Conservation (phyloP, 2,797 vertebrate species). For the Bryconaethiops microstoma region DNA sequence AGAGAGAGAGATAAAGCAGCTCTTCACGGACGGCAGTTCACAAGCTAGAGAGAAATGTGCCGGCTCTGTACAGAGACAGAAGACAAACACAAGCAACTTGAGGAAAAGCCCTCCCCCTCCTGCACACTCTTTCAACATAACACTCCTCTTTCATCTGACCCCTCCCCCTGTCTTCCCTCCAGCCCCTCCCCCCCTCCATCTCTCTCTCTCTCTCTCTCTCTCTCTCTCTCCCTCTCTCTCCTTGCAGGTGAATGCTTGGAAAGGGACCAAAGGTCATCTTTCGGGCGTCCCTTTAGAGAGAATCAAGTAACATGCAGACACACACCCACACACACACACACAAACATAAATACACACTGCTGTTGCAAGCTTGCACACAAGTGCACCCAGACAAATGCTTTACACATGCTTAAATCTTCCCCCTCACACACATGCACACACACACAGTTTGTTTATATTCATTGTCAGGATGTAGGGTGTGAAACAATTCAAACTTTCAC, state of each 20-base stretch:
- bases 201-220: conserved; percentile 39
- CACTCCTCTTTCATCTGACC: conserved; percentile 48
- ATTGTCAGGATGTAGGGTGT: not conserved
- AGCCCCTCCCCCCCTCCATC: conserved; percentile 16
- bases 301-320: conserved; percentile 48
- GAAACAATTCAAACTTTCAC: not conserved
- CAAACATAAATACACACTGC: conserved; percentile 4
- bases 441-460: not conserved
- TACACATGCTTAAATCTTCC: conserved; percentile 1
- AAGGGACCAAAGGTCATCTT: conserved; percentile 59
- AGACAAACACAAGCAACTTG: conserved; percentile 63
- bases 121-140: conserved; percentile 58
- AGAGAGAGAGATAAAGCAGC: conserved; percentile 22
- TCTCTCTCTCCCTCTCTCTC: conserved; percentile 12
- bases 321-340: conserved; percentile 33
- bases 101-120: conserved; percentile 53
- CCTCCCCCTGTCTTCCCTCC: conserved; percentile 49
- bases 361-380: not conserved
- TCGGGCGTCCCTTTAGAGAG: conserved; percentile 25
- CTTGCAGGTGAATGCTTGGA: conserved; percentile 67
- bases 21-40: conserved; percentile 60
- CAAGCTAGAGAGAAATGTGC: conserved; percentile 41
- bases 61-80: conserved; percentile 30
- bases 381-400: conserved; percentile 5
- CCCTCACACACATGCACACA: not conserved